These are phyloP conservation scores for Trichopria drosophilae DNA, from an alignment of 2,888 invertebrate species.

Conservation along the genomic window DNA sequence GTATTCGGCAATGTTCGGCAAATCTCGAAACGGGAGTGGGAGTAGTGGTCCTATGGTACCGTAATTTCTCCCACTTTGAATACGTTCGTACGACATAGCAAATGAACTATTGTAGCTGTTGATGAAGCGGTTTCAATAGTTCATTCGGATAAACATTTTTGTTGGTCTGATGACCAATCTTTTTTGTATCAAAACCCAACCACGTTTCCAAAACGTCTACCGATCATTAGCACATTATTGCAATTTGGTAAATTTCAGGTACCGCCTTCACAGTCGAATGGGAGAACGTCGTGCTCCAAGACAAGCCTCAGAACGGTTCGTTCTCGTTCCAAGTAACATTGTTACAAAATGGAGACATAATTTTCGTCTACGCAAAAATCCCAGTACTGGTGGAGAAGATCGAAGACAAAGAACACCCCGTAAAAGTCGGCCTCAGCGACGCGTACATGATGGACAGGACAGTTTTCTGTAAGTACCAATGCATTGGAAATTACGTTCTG, in stretches of 20 bases:
- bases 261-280: conserved; percentile 91
- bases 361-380: conserved; percentile 86
- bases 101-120: too few relatives aligned
- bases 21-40: too few relatives aligned
- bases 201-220: too few relatives aligned
- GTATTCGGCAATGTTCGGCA: too few relatives aligned
- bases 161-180: too few relatives aligned
- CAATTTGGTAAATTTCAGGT: conserved; percentile 60
- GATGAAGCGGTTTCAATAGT: too few relatives aligned
- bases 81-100: too few relatives aligned
- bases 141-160: too few relatives aligned
- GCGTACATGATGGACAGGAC: conserved; percentile 92
- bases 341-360: conserved; percentile 84
- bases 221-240: too few relatives aligned
- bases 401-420: conserved; percentile 85
- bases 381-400: conserved; percentile 79
- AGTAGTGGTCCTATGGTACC: too few relatives aligned
- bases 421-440: conserved; percentile 96
- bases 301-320: conserved; percentile 70
- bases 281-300: conserved; percentile 87
- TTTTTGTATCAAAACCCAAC: too few relatives aligned
- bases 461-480: conserved; percentile 73
- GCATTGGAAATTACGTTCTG: conserved; percentile 2
- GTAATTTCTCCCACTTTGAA: too few relatives aligned
- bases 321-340: conserved; percentile 93